phyloP scores from a whole-genome alignment of 2,113 vertebrate genomes.

The Empidonax traillii region DNA sequence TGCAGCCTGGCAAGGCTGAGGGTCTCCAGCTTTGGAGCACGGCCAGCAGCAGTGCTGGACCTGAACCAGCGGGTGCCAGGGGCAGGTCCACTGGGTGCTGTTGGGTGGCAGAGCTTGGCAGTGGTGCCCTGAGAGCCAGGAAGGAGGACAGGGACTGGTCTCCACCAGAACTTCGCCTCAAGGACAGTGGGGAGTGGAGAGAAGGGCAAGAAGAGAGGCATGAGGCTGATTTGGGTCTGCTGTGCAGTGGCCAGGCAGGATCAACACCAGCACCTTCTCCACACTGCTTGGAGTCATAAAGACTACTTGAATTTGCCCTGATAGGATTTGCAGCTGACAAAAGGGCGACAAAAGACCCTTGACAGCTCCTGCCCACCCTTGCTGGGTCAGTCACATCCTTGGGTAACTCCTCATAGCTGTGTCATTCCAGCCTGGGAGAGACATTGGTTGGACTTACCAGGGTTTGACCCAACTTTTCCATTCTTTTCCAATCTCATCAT shows the following conservation, averaged over 20 bases:
- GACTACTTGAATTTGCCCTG: background rate
- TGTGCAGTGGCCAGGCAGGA: background rate
- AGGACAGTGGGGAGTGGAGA: background rate
- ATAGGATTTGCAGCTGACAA: background rate
- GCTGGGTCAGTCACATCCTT: background rate
- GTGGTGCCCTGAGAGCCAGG: background rate
- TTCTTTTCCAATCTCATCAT: background rate
- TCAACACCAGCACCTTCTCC: background rate
- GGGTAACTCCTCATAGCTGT: background rate
- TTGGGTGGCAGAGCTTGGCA: background rate
- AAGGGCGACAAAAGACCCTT: background rate
- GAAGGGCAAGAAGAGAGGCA: background rate
- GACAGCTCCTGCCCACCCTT: background rate
- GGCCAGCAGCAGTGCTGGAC: background rate
- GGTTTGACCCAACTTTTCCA: background rate
- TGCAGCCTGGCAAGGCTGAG: background rate
- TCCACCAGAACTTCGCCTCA: rapidly evolving
- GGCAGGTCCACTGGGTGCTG: background rate
- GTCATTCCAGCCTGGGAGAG: background rate
- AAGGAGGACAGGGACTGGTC: background rate
- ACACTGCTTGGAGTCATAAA: background rate
- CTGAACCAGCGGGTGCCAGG: background rate
- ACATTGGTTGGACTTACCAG: rapidly evolving
- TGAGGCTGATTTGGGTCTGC: background rate
- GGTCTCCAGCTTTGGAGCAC: background rate